phyloP scores from a whole-genome alignment of 2,797 vertebrate genomes.

The Manis crassicaudata region DNA sequence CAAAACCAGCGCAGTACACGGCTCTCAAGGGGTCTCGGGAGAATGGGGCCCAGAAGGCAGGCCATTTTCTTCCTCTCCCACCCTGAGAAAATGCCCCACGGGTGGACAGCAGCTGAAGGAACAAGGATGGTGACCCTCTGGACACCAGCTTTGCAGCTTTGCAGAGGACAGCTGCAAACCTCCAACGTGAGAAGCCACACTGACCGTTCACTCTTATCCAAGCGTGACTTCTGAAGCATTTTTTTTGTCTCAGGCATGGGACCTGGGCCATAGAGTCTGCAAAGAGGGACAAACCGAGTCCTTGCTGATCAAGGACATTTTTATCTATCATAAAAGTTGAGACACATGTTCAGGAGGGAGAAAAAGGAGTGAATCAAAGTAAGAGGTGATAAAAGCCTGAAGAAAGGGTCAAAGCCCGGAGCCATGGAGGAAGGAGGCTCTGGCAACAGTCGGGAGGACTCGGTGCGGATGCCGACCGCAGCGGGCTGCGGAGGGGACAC shows the following conservation, averaged over 20 bases:
- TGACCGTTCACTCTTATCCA: accelerated
- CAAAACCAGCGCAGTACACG: not conserved
- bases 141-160: accelerated
- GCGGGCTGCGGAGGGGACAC: too few species aligned
- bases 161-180: accelerated
- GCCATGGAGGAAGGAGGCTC: not conserved
- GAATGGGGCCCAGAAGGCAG: accelerated
- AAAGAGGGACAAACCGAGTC: not conserved
- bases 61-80: not conserved
- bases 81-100: too few species aligned
- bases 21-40: not conserved
- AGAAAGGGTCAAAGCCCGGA: accelerated
- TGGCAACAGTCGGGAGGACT: not conserved
- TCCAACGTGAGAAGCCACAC: not conserved
- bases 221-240: not conserved
- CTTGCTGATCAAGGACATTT: not conserved
- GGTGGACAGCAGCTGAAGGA: too few species aligned
- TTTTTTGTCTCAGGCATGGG: not conserved
- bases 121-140: not conserved
- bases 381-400: not conserved
- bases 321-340: not conserved
- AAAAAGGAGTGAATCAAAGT: not conserved
- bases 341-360: not conserved
- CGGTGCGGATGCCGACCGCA: too few species aligned
- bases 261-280: not conserved